Evolutionary conservation across 2,113 vertebrate species (phyloP).

Genomic region (Calidris pygmaea): DNA sequence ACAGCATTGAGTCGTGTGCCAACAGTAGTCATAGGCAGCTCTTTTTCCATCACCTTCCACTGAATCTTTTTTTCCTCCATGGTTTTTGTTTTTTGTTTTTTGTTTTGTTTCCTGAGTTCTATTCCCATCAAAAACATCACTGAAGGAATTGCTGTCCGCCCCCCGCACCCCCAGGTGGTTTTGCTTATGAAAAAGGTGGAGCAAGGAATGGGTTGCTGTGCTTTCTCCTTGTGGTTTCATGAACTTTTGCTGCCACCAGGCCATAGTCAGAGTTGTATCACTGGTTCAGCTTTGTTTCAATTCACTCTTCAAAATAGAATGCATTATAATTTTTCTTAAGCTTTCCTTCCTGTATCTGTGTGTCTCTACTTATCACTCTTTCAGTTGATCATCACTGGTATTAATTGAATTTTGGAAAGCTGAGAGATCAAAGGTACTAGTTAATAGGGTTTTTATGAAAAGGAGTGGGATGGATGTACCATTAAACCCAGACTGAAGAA

Average conservation of each 20-base stretch:
- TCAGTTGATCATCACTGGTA: neutral
- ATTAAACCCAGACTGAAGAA: neutral
- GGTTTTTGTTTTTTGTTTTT: neutral
- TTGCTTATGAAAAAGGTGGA: neutral
- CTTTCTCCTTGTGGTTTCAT: neutral
- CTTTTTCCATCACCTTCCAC: neutral
- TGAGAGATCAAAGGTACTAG: neutral
- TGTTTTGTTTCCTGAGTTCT: neutral
- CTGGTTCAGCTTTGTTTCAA: neutral
- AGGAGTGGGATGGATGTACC: neutral
- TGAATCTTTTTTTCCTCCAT: rapidly evolving
- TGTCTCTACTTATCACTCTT: neutral
- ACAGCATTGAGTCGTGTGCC: neutral
- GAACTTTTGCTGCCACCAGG: neutral
- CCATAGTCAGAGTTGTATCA: neutral
- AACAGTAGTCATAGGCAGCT: neutral
- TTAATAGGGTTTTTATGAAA: neutral
- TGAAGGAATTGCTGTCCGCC: neutral
- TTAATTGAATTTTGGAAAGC: neutral
- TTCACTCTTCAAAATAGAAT: neutral
- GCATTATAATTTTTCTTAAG: neutral
- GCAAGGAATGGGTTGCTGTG: neutral
- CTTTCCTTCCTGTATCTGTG: neutral
- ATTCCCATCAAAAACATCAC: neutral
- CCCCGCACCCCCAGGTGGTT: neutral